Evolutionary conservation across 2,113 vertebrate genomes (phyloP).

Genomic region (Barbus barbus): DNA sequence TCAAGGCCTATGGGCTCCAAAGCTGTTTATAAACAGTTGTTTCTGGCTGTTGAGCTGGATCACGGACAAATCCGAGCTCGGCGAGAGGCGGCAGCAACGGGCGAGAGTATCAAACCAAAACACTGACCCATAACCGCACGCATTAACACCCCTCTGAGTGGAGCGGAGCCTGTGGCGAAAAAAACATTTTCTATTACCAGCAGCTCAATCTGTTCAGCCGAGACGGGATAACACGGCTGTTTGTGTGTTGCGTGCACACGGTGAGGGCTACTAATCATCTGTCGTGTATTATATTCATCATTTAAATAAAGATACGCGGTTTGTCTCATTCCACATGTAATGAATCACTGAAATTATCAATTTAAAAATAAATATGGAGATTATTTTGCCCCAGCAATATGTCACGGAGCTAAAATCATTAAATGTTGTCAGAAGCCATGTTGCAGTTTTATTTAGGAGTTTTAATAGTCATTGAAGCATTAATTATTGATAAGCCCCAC

Average conservation of each 20-base stretch:
- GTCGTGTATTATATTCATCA: slow-evolving; percentile 32
- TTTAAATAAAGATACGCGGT: slow-evolving; percentile 37
- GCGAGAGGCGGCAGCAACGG: slow-evolving; percentile 67
- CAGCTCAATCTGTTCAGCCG: slow-evolving; percentile 24
- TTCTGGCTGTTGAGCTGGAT: slow-evolving; percentile 60
- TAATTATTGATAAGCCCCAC: slow-evolving; percentile 81
- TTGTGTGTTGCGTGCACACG: slow-evolving; percentile 4
- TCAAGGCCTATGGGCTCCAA: slow-evolving; percentile 61
- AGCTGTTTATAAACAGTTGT: slow-evolving; percentile 72
- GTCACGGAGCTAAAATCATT: slow-evolving; percentile 55
- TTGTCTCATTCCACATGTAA: slow-evolving; percentile 36
- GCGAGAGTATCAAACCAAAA: slow-evolving; percentile 64
- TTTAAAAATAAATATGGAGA: slow-evolving; percentile 49
- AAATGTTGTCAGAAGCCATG: slow-evolving; percentile 69
- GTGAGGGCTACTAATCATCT: slow-evolving; percentile 14
- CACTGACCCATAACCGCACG: slow-evolving; percentile 65
- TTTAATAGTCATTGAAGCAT: slow-evolving; percentile 78
- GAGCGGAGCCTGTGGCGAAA: slow-evolving; percentile 54
- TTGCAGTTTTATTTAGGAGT: slow-evolving; percentile 73
- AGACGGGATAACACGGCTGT: slow-evolving; percentile 11
- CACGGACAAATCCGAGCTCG: slow-evolving; percentile 69
- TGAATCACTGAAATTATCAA: slow-evolving; percentile 49
- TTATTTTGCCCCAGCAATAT: slow-evolving; percentile 37
- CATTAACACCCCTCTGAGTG: slow-evolving; percentile 66
- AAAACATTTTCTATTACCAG: slow-evolving; percentile 39